Percentiles rank a stretch among this genome's conserved stretches.
These are phyloP conservation scores for Aspidiotus destructor DNA, from an alignment of 2,888 invertebrate genomes.

Conservation along the genomic window DNA sequence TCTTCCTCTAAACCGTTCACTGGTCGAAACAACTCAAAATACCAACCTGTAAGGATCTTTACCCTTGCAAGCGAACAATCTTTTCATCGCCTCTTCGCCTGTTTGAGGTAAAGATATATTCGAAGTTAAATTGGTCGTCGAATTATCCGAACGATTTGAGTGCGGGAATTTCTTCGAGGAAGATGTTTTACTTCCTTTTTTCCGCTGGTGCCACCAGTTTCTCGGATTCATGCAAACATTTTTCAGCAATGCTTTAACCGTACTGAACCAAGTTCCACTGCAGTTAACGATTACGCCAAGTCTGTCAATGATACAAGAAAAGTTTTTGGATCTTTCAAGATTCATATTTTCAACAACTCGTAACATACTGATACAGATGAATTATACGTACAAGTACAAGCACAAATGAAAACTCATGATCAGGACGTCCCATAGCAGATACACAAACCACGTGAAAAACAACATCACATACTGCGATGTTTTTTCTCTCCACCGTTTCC, in stretches of 20 bases:
- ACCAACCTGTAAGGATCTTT: slow-evolving; percentile 78
- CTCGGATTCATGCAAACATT: slow-evolving; percentile 29
- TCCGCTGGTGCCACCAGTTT: slow-evolving; percentile 29
- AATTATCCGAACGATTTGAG: slow-evolving; percentile 28
- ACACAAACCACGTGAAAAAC: slow-evolving; percentile 64
- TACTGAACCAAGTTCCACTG: slow-evolving; percentile 28
- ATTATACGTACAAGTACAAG: slow-evolving; percentile 57
- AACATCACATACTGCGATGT: slow-evolving; percentile 48
- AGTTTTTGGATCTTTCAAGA: neutral
- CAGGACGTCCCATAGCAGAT: slow-evolving; percentile 68
- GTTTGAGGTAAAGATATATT: slow-evolving; percentile 78
- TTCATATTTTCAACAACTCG: neutral
- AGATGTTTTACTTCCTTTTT: slow-evolving; percentile 24
- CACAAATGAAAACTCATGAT: slow-evolving; percentile 64
- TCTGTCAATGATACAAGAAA: neutral
- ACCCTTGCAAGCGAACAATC: slow-evolving; percentile 83
- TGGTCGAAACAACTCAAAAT: neutral
- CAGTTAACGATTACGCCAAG: slow-evolving; percentile 25
- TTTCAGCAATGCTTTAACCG: slow-evolving; percentile 22
- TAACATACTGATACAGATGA: neutral
- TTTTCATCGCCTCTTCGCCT: slow-evolving; percentile 90
- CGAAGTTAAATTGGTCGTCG: slow-evolving; percentile 44
- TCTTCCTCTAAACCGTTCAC: no score
- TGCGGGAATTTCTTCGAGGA: slow-evolving; percentile 12
- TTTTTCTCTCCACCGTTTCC: slow-evolving; percentile 38